Evolutionary conservation across 2,888 invertebrate species (phyloP).

Genomic region (Myopa tessellatipennis): DNA sequence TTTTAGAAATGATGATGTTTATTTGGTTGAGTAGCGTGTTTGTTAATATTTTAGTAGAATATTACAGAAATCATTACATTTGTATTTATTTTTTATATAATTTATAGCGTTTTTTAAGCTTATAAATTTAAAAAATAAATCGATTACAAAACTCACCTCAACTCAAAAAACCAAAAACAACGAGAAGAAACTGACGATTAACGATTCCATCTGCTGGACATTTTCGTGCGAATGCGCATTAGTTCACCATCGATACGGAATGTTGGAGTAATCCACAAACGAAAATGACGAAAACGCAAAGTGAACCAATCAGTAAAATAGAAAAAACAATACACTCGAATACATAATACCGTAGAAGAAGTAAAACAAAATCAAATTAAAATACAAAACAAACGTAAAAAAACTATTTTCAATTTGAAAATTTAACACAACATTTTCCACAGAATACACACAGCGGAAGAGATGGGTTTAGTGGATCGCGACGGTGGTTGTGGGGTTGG

Average conservation of each 20-base stretch:
- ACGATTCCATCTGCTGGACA: slow-evolving; percentile 39
- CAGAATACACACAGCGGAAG: slow-evolving; percentile 35
- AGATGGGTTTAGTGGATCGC: background rate
- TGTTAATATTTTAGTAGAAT: too few species aligned
- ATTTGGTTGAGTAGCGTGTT: too few species aligned
- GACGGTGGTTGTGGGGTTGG: background rate
- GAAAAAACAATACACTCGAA: slow-evolving; percentile 37
- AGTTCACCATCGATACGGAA: background rate
- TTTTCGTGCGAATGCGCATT: slow-evolving; percentile 48
- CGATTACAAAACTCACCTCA: too few species aligned
- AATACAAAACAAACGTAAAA: slow-evolving; percentile 12
- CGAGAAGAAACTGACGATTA: too few species aligned
- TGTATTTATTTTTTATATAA: too few species aligned
- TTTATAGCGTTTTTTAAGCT: too few species aligned
- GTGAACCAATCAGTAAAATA: background rate
- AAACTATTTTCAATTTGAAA: slow-evolving; percentile 3
- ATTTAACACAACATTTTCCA: slow-evolving; percentile 40
- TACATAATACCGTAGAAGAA: slow-evolving; percentile 24
- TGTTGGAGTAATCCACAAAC: background rate
- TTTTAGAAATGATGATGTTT: too few species aligned
- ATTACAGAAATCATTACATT: too few species aligned
- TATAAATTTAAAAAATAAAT: too few species aligned
- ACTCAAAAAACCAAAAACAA: too few species aligned
- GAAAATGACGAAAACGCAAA: slow-evolving; percentile 12
- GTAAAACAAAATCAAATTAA: slow-evolving; percentile 28